Conservation (phyloP, 1,140 invertebrate species). For the Aphaenogaster ashmeadi region DNA sequence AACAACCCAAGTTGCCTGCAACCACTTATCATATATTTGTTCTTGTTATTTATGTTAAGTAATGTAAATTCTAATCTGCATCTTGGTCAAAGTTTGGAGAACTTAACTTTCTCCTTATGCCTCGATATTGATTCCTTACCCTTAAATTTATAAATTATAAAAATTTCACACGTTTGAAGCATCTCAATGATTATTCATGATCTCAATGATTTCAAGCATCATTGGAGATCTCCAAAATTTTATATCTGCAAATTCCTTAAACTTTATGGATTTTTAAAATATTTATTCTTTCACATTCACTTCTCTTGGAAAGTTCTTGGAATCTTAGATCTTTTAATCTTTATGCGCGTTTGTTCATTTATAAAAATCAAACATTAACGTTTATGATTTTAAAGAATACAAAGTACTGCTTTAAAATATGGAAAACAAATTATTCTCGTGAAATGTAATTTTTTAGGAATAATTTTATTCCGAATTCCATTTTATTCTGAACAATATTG, state of each 20-base stretch:
- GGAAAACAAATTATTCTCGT: background rate
- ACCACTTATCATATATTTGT: constrained; percentile 42
- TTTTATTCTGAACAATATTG: background rate
- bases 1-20: constrained; percentile 22
- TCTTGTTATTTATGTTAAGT: constrained; percentile 52
- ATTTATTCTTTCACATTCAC: background rate
- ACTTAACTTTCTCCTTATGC: background rate
- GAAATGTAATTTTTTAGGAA: background rate
- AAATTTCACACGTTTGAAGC: background rate
- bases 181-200: too few relatives aligned
- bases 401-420: background rate
- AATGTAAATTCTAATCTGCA: constrained; percentile 14
- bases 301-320: background rate
- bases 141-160: background rate
- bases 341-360: background rate
- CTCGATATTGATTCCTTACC: too few relatives aligned
- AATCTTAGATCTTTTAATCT: background rate
- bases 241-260: background rate
- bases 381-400: background rate
- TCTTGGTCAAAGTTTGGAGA: constrained; percentile 17
- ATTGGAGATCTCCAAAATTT: background rate
- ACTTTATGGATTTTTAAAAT: background rate
- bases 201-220: too few relatives aligned
- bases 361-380: background rate
- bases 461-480: background rate